phyloP scores from a whole-genome alignment of 2,113 vertebrate species.

The Ophiodon elongatus region DNA sequence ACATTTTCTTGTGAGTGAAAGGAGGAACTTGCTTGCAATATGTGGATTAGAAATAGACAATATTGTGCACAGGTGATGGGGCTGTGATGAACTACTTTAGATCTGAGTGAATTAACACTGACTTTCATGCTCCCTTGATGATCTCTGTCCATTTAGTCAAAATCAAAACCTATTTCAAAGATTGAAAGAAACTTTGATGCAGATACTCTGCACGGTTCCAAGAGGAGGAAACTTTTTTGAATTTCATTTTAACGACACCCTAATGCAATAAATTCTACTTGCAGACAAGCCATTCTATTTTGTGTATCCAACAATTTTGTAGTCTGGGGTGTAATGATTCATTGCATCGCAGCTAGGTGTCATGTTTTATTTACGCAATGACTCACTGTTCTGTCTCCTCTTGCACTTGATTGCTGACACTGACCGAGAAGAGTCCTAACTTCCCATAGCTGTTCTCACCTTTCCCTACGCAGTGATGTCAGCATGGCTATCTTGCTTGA shows the following conservation, averaged over 20 bases:
- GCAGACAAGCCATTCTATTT: neutral
- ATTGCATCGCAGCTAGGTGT: constrained; percentile 16
- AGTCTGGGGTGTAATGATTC: constrained; percentile 18
- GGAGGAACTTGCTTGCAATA: neutral
- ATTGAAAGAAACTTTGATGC: neutral
- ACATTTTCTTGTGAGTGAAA: neutral
- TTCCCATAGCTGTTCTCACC: constrained; percentile 65
- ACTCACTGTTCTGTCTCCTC: constrained; percentile 10
- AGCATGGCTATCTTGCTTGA: constrained; percentile 48
- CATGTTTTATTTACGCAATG: constrained; percentile 32
- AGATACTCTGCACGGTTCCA: neutral
- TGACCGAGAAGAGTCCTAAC: constrained; percentile 46
- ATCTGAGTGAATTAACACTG: neutral
- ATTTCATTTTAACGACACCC: neutral
- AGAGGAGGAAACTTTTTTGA: neutral
- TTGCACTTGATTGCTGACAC: constrained; percentile 30
- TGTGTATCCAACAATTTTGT: neutral
- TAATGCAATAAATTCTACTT: neutral
- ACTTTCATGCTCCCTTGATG: too few relatives aligned
- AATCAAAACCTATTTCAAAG: neutral
- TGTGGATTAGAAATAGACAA: neutral
- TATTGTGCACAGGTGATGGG: neutral
- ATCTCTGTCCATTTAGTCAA: neutral
- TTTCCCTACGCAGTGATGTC: constrained; percentile 63
- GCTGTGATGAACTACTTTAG: neutral